Conservation (phyloP, 2,888 invertebrate genomes). For the Coleophora flavipennella region DNA sequence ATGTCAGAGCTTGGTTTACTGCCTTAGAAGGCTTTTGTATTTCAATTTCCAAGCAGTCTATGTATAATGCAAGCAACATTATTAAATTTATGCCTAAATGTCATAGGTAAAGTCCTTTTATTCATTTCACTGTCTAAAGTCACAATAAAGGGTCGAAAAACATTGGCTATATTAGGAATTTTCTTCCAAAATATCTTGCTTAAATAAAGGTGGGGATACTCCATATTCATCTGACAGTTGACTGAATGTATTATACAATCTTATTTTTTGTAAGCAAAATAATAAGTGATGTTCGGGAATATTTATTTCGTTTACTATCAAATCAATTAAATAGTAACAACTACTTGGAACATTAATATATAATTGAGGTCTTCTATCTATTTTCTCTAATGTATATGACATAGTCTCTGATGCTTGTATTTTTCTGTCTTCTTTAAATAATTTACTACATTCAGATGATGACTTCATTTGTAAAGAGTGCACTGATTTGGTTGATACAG, state of each 20-base stretch:
- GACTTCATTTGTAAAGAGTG: constrained; percentile 13
- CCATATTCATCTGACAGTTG: no score
- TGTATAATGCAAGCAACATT: constrained; percentile 23
- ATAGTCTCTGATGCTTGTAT: no score
- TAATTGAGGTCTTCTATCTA: constrained; percentile 3
- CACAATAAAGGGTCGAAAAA: constrained; percentile 13
- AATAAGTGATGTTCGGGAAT: no score
- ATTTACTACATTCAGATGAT: constrained; percentile 15
- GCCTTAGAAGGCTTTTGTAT: constrained; percentile 27
- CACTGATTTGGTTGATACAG: constrained; percentile 7
- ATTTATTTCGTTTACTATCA: no score
- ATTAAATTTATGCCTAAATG: no score
- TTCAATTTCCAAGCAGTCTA: constrained; percentile 31
- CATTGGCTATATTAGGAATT: constrained; percentile 12
- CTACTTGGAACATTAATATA: constrained; percentile 8
- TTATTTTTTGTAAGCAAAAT: constrained; percentile 14
- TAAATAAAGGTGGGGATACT: constrained; percentile 1
- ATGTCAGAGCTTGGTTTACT: constrained; percentile 24
- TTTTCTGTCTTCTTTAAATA: constrained; percentile 14
- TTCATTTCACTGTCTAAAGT: constrained; percentile 6
- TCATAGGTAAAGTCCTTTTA: constrained; percentile 14
- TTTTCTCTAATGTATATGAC: constrained; percentile 10
- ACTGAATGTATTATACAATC: constrained; percentile 9
- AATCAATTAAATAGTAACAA: no score
- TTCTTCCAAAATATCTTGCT: constrained; percentile 10